Evolutionary conservation across 2,797 vertebrate species (phyloP).

Genomic region (Malacoctenus gilli): DNA sequence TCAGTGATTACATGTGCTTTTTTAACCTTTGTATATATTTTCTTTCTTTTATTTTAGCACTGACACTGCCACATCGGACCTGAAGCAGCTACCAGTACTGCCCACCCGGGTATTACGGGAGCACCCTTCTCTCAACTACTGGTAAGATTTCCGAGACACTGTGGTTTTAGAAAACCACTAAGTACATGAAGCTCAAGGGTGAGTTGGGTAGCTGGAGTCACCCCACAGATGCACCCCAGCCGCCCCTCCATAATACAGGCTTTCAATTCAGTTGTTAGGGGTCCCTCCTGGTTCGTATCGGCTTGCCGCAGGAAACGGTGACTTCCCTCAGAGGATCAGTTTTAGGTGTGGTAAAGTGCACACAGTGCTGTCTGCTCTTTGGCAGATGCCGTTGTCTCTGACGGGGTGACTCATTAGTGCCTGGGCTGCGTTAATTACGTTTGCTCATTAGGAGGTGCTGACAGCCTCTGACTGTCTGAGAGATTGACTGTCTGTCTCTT

Average conservation of each 20-base stretch:
- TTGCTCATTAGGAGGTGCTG: conserved; percentile 58
- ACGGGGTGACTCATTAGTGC: conserved; percentile 49
- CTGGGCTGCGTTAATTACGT: conserved; percentile 59
- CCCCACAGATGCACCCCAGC: neutral
- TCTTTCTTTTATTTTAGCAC: conserved; percentile 75
- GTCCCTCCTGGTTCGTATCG: conserved; percentile 10
- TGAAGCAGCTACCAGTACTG: conserved; percentile 90
- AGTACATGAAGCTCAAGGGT: neutral
- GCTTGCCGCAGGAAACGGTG: conserved; percentile 26
- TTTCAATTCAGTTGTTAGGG: conserved; percentile 11
- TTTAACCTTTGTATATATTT: conserved; percentile 2
- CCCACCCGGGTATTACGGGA: conserved; percentile 94
- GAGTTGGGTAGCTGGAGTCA: neutral
- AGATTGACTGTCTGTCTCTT: conserved; percentile 27
- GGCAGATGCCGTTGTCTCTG: conserved; percentile 36
- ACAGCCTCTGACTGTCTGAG: conserved; percentile 37
- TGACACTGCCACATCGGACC: conserved; percentile 87
- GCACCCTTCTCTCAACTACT: conserved; percentile 94
- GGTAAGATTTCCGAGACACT: conserved; percentile 78
- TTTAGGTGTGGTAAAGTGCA: conserved; percentile 16
- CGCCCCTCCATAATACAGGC: neutral
- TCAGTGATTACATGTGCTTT: conserved; percentile 8
- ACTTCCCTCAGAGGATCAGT: conserved; percentile 29
- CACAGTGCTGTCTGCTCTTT: conserved; percentile 14
- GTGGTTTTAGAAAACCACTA: conserved; percentile 12